Conservation (phyloP, 2,113 vertebrate genomes). For the Planiliza haematocheilus region DNA sequence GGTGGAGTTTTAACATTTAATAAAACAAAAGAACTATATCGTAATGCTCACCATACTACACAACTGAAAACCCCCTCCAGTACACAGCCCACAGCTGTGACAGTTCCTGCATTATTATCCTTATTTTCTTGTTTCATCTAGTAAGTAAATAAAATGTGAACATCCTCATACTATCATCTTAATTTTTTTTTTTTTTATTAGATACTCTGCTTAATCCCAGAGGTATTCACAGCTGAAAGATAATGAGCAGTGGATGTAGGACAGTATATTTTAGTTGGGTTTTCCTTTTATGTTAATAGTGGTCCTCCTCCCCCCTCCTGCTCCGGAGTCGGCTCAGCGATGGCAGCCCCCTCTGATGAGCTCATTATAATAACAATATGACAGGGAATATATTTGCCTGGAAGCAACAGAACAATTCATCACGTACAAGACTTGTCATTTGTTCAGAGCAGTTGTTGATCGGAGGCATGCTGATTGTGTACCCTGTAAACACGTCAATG, state of each 20-base stretch:
- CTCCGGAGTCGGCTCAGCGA: conserved; percentile 13
- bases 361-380: conserved; percentile 43
- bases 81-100: no score
- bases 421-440: background rate
- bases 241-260: conserved; percentile 9
- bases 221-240: conserved; percentile 18
- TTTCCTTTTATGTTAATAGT: conserved; percentile 7
- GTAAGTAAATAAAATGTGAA: background rate
- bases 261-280: conserved; percentile 6
- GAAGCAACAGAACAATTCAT: conserved; percentile 42
- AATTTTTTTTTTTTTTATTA: conserved; percentile 2
- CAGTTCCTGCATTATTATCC: no score
- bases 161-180: background rate
- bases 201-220: background rate
- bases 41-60: no score
- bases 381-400: conserved; percentile 26
- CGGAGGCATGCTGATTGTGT: conserved; percentile 51
- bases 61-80: background rate
- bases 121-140: background rate
- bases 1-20: no score
- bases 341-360: conserved; percentile 27
- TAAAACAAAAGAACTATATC: no score
- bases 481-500: conserved; percentile 21
- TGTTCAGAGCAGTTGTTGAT: conserved; percentile 63
- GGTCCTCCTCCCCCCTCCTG: conserved; percentile 1